Conservation (phyloP, 2,888 invertebrate species). For the Agapostemon virescens region DNA sequence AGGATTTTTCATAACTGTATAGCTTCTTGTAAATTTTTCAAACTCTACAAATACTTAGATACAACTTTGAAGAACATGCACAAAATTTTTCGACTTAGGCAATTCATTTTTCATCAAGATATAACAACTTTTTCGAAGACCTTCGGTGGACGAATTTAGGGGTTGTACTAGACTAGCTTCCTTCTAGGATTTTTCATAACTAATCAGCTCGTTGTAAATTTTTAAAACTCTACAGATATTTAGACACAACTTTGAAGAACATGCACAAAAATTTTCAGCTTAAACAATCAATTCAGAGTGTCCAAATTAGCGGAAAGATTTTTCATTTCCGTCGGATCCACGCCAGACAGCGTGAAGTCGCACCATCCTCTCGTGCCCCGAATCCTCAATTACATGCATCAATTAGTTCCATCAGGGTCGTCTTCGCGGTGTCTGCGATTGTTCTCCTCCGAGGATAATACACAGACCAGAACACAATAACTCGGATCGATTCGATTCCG, state of each 20-base stretch:
- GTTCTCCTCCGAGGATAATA: conserved; percentile 49
- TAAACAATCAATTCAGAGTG: too few relatives aligned
- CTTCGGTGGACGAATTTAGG: not conserved
- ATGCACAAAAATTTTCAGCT: not conserved
- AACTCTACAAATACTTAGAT: too few relatives aligned
- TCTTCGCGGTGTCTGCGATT: conserved; percentile 60
- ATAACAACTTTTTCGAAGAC: not conserved
- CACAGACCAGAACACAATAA: conserved; percentile 56
- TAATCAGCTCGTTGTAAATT: too few relatives aligned
- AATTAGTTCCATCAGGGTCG: conserved; percentile 58
- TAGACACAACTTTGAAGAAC: not conserved
- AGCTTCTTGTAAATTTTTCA: too few relatives aligned
- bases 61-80: not conserved
- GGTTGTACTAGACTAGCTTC: not conserved
- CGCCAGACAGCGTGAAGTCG: not conserved
- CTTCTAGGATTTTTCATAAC: not conserved
- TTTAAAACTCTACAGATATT: not conserved
- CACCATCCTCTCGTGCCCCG: conserved; percentile 9
- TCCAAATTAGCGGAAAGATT: not conserved
- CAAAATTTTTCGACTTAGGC: not conserved
- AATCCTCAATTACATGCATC: conserved; percentile 53
- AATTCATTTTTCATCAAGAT: not conserved
- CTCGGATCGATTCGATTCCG: conserved; percentile 58
- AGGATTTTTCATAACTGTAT: not conserved
- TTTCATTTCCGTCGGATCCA: not conserved